A percentile compares a stretch with the other conserved stretches of the same genome.
These are phyloP conservation scores for Anguilla megastoma DNA, from an alignment of 2,797 vertebrate species.

Conservation along the genomic window DNA sequence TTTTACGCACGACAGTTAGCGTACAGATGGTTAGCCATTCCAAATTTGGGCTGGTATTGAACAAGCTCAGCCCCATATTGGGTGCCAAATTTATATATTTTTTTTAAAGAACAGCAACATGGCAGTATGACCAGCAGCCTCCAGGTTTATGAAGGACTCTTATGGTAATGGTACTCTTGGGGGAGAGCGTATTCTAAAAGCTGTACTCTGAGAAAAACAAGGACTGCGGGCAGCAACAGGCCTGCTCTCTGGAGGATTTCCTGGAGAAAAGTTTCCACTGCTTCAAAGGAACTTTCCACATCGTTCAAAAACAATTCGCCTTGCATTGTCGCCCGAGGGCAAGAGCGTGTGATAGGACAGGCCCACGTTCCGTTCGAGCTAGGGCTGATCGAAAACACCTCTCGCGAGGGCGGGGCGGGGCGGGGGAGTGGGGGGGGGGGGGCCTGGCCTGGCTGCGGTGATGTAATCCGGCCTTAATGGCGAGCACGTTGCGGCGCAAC, in stretches of 20 bases:
- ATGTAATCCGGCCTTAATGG: slow-evolving; percentile 52
- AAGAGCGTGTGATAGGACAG: neutral
- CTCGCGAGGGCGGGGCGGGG: slow-evolving; percentile 38
- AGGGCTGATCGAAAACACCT: slow-evolving; percentile 31
- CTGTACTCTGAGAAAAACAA: neutral
- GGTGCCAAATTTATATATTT: neutral
- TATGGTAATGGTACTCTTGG: neutral
- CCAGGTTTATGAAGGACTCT: no score
- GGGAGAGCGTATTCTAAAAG: neutral
- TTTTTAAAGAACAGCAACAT: no score
- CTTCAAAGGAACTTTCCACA: neutral
- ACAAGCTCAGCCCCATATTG: no score
- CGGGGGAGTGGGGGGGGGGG: no score
- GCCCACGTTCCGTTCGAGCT: neutral
- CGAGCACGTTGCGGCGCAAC: slow-evolving; percentile 55
- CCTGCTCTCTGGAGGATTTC: neutral
- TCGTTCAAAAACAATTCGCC: neutral
- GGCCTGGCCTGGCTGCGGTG: slow-evolving; percentile 36
- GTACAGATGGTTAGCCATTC: no score
- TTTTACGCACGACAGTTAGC: no score
- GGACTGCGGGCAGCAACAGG: neutral
- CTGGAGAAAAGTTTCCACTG: neutral
- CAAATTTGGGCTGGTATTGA: no score
- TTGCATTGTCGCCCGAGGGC: neutral
- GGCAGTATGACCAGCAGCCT: no score